Evolutionary conservation across 1,140 invertebrate species (phyloP).

Genomic region (Drosophila pandora): DNA sequence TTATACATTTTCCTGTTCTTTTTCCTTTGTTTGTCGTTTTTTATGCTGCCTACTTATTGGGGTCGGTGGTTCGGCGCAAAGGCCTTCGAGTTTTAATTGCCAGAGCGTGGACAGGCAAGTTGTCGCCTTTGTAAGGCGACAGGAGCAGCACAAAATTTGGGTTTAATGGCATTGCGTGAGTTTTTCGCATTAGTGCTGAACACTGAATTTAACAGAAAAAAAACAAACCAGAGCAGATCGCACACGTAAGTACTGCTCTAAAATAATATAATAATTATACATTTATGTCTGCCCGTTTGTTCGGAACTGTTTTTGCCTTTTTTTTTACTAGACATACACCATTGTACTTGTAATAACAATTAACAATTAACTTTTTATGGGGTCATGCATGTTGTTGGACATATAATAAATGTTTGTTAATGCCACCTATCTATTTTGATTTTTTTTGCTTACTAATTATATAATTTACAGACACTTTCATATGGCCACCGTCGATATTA

Average conservation of each 20-base stretch:
- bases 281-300: constrained; percentile 30
- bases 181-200: constrained; percentile 56
- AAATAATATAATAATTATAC: constrained; percentile 43
- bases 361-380: constrained; percentile 61
- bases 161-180: constrained; percentile 69
- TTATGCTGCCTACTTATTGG: constrained; percentile 28
- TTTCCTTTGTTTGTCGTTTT: constrained; percentile 5
- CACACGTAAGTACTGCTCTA: constrained; percentile 55
- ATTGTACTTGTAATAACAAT: constrained; percentile 54
- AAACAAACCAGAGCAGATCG: constrained; percentile 37
- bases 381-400: constrained; percentile 46
- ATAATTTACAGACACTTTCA: constrained; percentile 37
- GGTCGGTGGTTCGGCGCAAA: constrained; percentile 27
- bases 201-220: constrained; percentile 9
- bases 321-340: constrained; percentile 23
- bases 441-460: constrained; percentile 34
- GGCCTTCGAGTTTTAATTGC: constrained; percentile 83
- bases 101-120: constrained; percentile 63
- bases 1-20: constrained; percentile 28
- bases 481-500: constrained; percentile 33
- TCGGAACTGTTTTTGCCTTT: constrained; percentile 18
- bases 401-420: constrained; percentile 57
- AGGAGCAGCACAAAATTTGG: constrained; percentile 73
- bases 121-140: constrained; percentile 41
- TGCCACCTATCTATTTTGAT: constrained; percentile 36